phyloP scores from a whole-genome alignment of 2,113 vertebrate species.

The Alethe castanea region DNA sequence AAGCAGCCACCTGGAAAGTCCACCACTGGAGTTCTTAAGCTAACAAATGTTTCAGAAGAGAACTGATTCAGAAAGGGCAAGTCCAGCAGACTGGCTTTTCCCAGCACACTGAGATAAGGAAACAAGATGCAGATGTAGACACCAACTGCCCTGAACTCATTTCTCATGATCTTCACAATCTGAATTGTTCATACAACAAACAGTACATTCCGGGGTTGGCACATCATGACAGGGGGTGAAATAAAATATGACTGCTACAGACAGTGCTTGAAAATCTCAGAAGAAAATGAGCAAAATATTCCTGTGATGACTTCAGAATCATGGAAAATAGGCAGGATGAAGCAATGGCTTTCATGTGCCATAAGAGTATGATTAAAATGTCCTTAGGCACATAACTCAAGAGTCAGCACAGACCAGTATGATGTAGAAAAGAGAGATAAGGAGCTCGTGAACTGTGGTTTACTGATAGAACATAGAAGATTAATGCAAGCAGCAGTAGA shows the following conservation, averaged over 20 bases:
- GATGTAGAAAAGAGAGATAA: neutral
- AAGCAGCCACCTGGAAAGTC: neutral
- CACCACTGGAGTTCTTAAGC: neutral
- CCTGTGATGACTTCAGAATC: neutral
- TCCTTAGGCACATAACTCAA: neutral
- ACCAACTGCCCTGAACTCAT: neutral
- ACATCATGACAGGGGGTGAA: neutral
- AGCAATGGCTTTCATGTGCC: neutral
- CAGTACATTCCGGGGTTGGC: neutral
- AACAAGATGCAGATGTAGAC: neutral
- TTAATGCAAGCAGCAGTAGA: neutral
- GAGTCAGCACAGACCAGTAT: neutral
- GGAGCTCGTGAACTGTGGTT: neutral
- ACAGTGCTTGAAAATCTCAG: neutral
- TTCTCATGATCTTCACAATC: neutral
- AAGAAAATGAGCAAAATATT: neutral
- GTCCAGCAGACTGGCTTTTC: neutral
- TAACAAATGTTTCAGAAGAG: neutral
- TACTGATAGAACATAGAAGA: neutral
- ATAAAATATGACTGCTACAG: neutral
- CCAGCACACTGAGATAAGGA: neutral
- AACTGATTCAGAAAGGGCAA: neutral
- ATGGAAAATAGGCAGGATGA: neutral
- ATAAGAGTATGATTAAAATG: slow-evolving; percentile 14
- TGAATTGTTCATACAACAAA: neutral